A percentile compares a stretch with the other conserved stretches of the same genome.
phyloP scores from a whole-genome alignment of 2,797 vertebrate genomes.

The Sebastes goodei region DNA sequence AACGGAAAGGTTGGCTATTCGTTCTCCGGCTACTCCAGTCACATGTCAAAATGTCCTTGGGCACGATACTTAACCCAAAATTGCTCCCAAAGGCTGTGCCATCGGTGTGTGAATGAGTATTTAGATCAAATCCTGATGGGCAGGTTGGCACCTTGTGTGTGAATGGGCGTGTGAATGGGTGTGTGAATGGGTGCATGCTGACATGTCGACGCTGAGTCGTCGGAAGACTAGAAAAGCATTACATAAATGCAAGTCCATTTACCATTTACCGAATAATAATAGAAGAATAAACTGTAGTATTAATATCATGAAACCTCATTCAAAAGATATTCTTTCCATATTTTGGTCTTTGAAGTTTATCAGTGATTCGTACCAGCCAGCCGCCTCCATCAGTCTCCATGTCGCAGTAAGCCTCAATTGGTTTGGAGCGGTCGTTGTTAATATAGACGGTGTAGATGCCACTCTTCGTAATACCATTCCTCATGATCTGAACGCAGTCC shows the following conservation, averaged over 20 bases:
- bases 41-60: too few species aligned
- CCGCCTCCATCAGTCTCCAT: conserved; percentile 89
- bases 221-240: too few species aligned
- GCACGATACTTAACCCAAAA: fast-evolving
- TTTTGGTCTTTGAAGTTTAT: background rate
- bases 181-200: too few species aligned
- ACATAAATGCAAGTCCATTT: too few species aligned
- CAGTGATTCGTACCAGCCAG: conserved; percentile 82
- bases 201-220: too few species aligned
- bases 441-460: conserved; percentile 86
- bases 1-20: too few species aligned
- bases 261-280: background rate
- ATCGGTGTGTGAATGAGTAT: too few species aligned
- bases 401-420: conserved; percentile 88
- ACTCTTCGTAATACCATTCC: conserved; percentile 79
- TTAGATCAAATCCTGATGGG: too few species aligned
- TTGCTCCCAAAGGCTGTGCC: too few species aligned
- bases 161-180: too few species aligned
- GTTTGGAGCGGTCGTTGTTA: conserved; percentile 73
- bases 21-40: too few species aligned
- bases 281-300: background rate
- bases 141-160: too few species aligned
- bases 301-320: background rate
- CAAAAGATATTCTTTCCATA: background rate
- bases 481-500: conserved; percentile 88